Evolutionary conservation across 1,140 invertebrate genomes (phyloP).

Genomic region (Orchesella cincta): DNA sequence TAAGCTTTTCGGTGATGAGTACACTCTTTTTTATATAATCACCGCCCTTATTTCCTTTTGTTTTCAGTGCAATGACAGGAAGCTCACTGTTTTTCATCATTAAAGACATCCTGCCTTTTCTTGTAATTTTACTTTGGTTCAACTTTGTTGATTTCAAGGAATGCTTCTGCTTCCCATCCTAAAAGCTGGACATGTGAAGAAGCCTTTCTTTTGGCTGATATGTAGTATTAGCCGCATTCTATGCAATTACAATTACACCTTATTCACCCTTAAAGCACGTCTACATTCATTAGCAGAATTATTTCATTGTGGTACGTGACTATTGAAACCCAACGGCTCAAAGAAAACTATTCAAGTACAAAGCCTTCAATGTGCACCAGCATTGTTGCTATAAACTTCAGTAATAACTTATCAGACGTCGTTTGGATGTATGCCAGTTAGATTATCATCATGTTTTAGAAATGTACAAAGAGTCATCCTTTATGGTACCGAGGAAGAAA

Average conservation of each 20-base stretch:
- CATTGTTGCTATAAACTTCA: neutral
- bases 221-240: too few species aligned
- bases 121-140: neutral
- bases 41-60: constrained; percentile 10
- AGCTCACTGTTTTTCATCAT: constrained; percentile 13
- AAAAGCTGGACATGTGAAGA: too few species aligned
- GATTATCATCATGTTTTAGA: neutral
- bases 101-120: constrained; percentile 1
- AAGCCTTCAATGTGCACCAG: too few species aligned
- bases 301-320: neutral
- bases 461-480: too few species aligned
- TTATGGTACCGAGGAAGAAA: too few species aligned
- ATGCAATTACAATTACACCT: neutral
- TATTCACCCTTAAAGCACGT: neutral
- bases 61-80: constrained; percentile 9
- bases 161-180: neutral
- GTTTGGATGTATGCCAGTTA: neutral
- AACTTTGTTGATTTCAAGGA: constrained; percentile 12
- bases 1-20: too few species aligned
- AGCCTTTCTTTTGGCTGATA: too few species aligned
- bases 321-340: too few species aligned
- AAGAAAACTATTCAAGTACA: too few species aligned
- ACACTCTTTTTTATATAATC: neutral
- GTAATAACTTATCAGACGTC: neutral
- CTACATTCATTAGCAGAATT: neutral